Percentiles rank a stretch among this genome's conserved stretches.
phyloP scores from a whole-genome alignment of 2,113 vertebrate species.

The Hippocampus barbouri region DNA sequence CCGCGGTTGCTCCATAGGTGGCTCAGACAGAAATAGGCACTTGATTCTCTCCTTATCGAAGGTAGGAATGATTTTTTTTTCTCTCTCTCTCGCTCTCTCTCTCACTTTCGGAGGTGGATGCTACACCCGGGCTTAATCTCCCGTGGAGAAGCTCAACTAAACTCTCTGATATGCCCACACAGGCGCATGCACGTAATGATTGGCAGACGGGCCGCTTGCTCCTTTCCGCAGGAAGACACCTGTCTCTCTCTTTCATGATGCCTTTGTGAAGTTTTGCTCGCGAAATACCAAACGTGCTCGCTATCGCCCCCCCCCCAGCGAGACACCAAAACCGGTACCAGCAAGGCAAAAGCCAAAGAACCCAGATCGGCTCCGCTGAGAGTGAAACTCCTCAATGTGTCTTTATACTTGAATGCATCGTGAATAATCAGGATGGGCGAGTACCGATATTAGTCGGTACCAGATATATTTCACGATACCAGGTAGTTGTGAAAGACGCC shows the following conservation, averaged over 20 bases:
- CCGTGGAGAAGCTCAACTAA: conserved; percentile 37
- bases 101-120: conserved; percentile 36
- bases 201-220: conserved; percentile 39
- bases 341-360: conserved; percentile 14
- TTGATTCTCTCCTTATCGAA: conserved; percentile 59
- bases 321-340: conserved; percentile 27
- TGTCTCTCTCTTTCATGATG: conserved; percentile 46
- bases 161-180: conserved; percentile 28
- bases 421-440: too few species aligned
- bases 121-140: conserved; percentile 59
- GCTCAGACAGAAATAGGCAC: conserved; percentile 57
- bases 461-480: too few species aligned
- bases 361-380: conserved; percentile 39
- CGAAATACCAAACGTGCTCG: conserved; percentile 33
- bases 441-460: too few species aligned
- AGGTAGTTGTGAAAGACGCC: too few species aligned
- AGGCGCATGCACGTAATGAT: conserved; percentile 16
- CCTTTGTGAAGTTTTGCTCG: conserved; percentile 43
- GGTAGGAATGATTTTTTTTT: conserved; percentile 41
- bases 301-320: conserved; percentile 26
- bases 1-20: conserved; percentile 52
- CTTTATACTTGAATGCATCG: too few species aligned
- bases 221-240: conserved; percentile 46
- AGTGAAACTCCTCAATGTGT: neutral
- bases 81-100: too few species aligned